These are phyloP conservation scores for Mus minutoides DNA, from an alignment of 2,797 vertebrate genomes.

Conservation along the genomic window DNA sequence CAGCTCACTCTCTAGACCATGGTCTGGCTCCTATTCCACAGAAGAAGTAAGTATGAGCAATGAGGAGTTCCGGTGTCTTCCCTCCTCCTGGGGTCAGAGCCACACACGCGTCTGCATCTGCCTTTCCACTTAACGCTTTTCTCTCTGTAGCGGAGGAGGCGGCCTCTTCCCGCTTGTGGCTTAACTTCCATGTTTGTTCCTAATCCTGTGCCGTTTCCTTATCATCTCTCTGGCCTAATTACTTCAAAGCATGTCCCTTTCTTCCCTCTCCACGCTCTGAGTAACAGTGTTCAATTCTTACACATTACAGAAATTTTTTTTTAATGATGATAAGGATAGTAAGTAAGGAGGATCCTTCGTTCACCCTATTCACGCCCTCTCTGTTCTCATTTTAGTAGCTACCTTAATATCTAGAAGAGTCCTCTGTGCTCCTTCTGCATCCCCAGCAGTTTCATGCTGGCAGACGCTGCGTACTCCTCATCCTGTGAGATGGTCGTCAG, in stretches of 20 bases:
- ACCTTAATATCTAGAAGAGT: neutral
- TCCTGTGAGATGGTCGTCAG: neutral
- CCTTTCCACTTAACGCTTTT: neutral
- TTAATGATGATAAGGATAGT: neutral
- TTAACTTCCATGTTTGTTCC: neutral
- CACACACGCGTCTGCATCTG: neutral
- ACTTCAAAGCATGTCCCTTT: slow-evolving; percentile 1
- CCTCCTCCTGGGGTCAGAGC: neutral
- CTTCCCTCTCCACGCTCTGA: neutral
- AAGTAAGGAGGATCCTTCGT: neutral
- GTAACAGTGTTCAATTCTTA: neutral
- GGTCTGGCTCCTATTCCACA: neutral
- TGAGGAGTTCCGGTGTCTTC: neutral
- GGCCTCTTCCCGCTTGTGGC: neutral
- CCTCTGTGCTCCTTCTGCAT: neutral
- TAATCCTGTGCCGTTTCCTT: neutral
- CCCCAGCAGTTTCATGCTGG: neutral
- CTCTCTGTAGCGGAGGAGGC: neutral
- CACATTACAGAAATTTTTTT: neutral
- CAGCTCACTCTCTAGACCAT: neutral
- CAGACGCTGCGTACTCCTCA: neutral
- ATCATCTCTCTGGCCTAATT: neutral
- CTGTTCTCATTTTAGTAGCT: neutral
- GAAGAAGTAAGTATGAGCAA: slow-evolving; percentile 21
- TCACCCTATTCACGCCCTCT: neutral